Conservation (phyloP, 2,797 vertebrate species). For the Paguma larvata region DNA sequence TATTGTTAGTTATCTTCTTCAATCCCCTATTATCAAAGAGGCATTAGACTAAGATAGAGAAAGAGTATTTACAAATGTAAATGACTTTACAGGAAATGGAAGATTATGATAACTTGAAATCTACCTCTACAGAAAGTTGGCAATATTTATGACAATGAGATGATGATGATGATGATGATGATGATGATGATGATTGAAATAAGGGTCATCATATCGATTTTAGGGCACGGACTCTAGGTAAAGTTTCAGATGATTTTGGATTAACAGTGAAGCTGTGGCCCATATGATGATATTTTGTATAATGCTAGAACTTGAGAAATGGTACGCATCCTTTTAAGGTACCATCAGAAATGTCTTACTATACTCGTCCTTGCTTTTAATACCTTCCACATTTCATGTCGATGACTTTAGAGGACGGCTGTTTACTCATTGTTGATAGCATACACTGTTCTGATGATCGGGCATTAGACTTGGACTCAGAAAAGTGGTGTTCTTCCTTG, state of each 20-base stretch:
- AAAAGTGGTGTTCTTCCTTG: not conserved
- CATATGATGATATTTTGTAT: not conserved
- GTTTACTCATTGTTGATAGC: not conserved
- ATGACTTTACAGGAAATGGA: not conserved
- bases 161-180: not conserved
- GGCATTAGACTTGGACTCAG: not conserved
- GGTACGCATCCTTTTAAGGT: not conserved
- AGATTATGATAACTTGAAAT: not conserved
- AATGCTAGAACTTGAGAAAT: not conserved
- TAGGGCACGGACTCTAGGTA: not conserved
- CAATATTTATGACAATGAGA: not conserved
- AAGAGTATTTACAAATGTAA: not conserved
- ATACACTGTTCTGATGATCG: not conserved
- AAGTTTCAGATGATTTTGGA: not conserved
- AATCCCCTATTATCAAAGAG: not conserved
- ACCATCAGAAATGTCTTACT: not conserved
- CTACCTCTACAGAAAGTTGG: not conserved
- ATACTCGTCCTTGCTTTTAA: not conserved
- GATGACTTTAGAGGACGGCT: not conserved
- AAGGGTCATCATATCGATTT: not conserved
- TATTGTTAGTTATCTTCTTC: not conserved
- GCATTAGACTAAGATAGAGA: not conserved
- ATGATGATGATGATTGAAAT: not conserved
- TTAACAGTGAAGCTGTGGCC: not conserved
- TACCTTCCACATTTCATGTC: not conserved